These are phyloP conservation scores for Channa striata DNA, from an alignment of 2,797 vertebrate genomes.

Conservation along the genomic window DNA sequence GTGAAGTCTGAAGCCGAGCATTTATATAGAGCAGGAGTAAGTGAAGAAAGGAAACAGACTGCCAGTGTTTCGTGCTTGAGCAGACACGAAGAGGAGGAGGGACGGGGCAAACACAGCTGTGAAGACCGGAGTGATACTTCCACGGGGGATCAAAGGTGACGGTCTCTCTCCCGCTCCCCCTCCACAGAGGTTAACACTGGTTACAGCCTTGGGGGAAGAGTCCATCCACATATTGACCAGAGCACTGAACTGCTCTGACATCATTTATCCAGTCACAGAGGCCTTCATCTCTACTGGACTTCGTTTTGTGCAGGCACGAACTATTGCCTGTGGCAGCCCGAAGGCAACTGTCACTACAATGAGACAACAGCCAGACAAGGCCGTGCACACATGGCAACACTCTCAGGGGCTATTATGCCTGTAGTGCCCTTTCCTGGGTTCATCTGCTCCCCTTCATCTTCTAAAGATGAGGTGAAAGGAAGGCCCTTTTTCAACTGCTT, in stretches of 20 bases:
- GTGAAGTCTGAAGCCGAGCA: slow-evolving; percentile 25
- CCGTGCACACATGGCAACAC: slow-evolving; percentile 77
- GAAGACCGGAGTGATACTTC: slow-evolving; percentile 66
- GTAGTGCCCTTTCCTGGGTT: slow-evolving; percentile 55
- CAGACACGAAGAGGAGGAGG: slow-evolving; percentile 39
- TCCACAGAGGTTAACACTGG: slow-evolving; percentile 42
- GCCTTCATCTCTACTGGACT: slow-evolving; percentile 50
- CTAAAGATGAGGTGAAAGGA: slow-evolving; percentile 62
- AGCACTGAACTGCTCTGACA: slow-evolving; percentile 62
- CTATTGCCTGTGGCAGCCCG: slow-evolving; percentile 55
- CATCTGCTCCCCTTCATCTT: slow-evolving; percentile 78
- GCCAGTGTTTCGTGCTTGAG: slow-evolving; percentile 46
- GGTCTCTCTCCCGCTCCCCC: slow-evolving; percentile 45
- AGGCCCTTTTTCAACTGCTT: slow-evolving; percentile 59
- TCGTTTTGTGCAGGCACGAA: slow-evolving; percentile 48
- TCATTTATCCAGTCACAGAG: slow-evolving; percentile 57
- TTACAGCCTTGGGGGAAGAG: slow-evolving; percentile 30
- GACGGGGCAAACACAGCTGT: slow-evolving; percentile 73
- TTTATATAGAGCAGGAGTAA: slow-evolving; percentile 37
- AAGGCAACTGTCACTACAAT: slow-evolving; percentile 75
- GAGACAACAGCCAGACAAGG: slow-evolving; percentile 72
- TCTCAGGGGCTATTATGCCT: slow-evolving; percentile 72
- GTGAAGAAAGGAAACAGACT: slow-evolving; percentile 40
- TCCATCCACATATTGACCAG: slow-evolving; percentile 39
- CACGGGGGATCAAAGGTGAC: slow-evolving; percentile 76